Evolutionary conservation across 92 coral and sea anemone genomes (phyloP), one percentile per base, ranked within the genome.

Genomic region (Heteractis magnifica): DNA sequence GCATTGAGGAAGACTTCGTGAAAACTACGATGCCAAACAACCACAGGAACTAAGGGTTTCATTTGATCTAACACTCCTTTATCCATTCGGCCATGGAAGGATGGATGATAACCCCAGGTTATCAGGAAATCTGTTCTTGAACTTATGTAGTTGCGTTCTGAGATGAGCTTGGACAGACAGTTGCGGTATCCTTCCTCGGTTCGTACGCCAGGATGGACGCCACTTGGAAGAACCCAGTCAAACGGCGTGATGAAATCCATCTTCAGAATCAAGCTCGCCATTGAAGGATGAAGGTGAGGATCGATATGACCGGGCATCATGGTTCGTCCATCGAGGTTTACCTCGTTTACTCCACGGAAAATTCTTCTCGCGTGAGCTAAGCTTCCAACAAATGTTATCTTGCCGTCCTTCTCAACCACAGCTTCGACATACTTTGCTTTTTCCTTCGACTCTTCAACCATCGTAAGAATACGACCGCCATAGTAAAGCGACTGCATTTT

Each of bases 221-320:
- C 89, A 14, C 81, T 86, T 13, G 87, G 90, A 49, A 87, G 90
- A 34, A 5, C 14, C 90, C 90, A 87, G 75, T 70, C 78, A 23
- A 87, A 77, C 4, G 90, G 86, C 5, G 90, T 88, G 85, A 77
- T 88, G 62, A 88, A 88, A 52, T 88, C 53, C 91, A 88, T 88
- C 20, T 50, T 6, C 48, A 88, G 51, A 74, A 88, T 83, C 80
- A 88, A 49, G 73, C 80, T 77, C 60, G 81, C 91, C 91, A 88
- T 83, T 13, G 91, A 88, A 4, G 91, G 91, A 55, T 88, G 91
- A 71, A 88, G 88, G 73, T 84, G 91, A 41, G 91, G 88, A 79
- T 88, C 91, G 41, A 88, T 88, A 60, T 83, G 87, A 7, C 91
- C 91, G 0, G 91, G 91, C 91, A 88, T 88, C 91, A 88, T 78